Base-by-base conservation (phyloP, 1,140 invertebrate genomes). In the Thalassaphorura encarpata region DNA sequence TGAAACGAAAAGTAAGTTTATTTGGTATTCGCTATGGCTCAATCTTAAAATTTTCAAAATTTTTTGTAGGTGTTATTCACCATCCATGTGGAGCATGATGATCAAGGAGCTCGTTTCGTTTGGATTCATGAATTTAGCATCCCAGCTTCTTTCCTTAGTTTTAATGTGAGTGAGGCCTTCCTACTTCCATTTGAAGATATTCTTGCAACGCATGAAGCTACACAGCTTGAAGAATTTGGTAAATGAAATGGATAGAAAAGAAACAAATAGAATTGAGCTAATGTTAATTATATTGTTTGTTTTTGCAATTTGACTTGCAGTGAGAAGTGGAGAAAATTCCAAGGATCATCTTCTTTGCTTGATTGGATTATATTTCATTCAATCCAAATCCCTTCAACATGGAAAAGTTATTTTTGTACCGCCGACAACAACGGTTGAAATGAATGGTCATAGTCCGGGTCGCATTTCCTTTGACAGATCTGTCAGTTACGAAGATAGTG, bases 351-450 rank as follows among this genome's bases (percentile, higher is more conserved):
- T n/a, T n/a, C n/a, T n/a, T n/a, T n/a, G 28, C 31, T 74, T 82
- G 3, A 74, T 92, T 21, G 78, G 80, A 43, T 80, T 94, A 74
- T 87, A 84, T 71, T 77, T 90, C 42, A 83, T 94, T 42, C 88
- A 93, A 69, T 86, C 88, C 3, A 92, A 89, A 69, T 85, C 86
- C 21, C 71, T 93, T 41, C 88, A 92, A 70, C 84, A 91, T 66
- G 87, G 88, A 67, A 79, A 82, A 66, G 85, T 92, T 52, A 77
- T 80, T 16, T 91, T 87, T 68, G 75, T 80, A 58, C 81, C 83
- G 2, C 33, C 33, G 11, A 36, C 11, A 36, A n/a, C n/a, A 11
- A 36, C 33, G 11, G 11, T 11, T 36, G 33, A 36, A n/a, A 11
- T n/a, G n/a, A 36, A 11, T n/a, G n/a, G 33, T 36, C 11, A 11